Evolutionary conservation across 2,797 vertebrate genomes (phyloP), one percentile per base, ranked within the genome.

Genomic region (Spizella passerina): DNA sequence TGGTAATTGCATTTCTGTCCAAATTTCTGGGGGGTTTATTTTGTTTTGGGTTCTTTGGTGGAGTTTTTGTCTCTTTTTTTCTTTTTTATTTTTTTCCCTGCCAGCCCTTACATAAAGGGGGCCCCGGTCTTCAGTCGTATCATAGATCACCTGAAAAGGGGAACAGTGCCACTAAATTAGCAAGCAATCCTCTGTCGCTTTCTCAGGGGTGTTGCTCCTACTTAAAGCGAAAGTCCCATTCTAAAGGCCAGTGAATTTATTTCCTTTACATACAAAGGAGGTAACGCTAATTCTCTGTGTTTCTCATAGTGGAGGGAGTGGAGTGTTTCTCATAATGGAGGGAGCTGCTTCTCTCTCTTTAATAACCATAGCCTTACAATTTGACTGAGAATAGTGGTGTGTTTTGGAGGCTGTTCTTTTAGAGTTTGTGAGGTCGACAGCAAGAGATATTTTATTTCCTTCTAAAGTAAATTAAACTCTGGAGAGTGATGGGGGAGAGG

Each of bases 1-100:
- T 17, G 11, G 34, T 50, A 53, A 57, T 36, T 72, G 10, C 44
- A 29, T 47, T 73, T 91, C 49, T 43, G 39, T 61, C 22, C 47
- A 55, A 65, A 43, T 50, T 75, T 76, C 47, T n/a, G 22, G 19
- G 44, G 10, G 22, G 2, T 69, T 55, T 75, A n/a, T 75, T 75
- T 76, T 82, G 41, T 55, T 55, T 68, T 76, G n/a, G 19, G 23
- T 56, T 63, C n/a, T 38, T 82, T 29, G 19, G 26, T 47, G 27
- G 55, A 46, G 19, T 29, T 75, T 88, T 49, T 59, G 34, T 81
- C 46, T 10, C 44, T 46, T 0, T 39, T 39, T 39, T 39, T 39
- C 41, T 0, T 47, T 29, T 27, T 47, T n/a, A n/a, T 47, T 46
- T 0, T 47, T 44, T 39, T 0, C 2, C 36, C 12, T 49, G 14